Conservation (phyloP, 2,888 invertebrate species). For the Sesamia inferens region DNA sequence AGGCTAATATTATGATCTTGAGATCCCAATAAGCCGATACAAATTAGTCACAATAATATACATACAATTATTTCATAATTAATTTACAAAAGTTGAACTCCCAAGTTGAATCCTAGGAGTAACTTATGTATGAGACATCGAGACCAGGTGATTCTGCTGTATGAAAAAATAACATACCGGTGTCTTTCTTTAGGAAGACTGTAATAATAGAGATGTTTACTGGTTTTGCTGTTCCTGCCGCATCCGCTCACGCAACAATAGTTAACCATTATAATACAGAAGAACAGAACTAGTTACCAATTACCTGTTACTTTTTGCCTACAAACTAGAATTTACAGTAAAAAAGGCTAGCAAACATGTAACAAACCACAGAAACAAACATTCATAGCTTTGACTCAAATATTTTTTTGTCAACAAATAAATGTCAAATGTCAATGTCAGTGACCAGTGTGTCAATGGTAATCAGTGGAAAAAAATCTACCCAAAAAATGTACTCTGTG, state of each 20-base stretch:
- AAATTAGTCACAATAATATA: too few species aligned
- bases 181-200: constrained; percentile 80
- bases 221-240: constrained; percentile 80
- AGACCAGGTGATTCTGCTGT: too few species aligned
- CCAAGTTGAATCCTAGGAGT: too few species aligned
- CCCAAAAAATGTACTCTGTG: too few species aligned
- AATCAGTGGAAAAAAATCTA: too few species aligned
- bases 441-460: too few species aligned
- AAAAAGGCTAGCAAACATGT: background rate
- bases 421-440: constrained; percentile 2
- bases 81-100: too few species aligned
- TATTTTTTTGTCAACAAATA: background rate
- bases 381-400: background rate
- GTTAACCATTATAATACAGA: constrained; percentile 77
- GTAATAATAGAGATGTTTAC: constrained; percentile 81
- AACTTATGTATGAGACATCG: too few species aligned
- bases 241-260: constrained; percentile 85
- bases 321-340: background rate
- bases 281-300: background rate
- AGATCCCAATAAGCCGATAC: too few species aligned
- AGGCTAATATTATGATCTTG: too few species aligned
- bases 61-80: too few species aligned
- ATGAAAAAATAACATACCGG: constrained; percentile 69
- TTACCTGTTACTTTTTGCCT: background rate
- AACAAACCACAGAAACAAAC: background rate